Percentiles rank a stretch among this genome's conserved stretches.
phyloP scores from a whole-genome alignment of 2,113 vertebrate species.

The Hypomesus transpacificus region DNA sequence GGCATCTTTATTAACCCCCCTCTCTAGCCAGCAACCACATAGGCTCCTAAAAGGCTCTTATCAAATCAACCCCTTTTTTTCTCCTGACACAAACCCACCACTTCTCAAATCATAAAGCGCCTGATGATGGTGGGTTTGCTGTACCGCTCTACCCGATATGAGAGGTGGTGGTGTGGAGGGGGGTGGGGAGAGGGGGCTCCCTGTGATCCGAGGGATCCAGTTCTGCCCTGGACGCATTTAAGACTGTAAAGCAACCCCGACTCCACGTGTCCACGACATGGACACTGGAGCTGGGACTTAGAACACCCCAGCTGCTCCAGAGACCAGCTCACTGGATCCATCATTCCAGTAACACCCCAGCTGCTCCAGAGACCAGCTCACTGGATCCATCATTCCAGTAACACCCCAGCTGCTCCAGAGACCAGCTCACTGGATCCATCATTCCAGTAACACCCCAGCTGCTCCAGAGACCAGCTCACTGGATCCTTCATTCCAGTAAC shows the following conservation, averaged over 20 bases:
- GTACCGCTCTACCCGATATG: not conserved
- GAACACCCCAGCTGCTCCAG: not conserved
- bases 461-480: too few species aligned
- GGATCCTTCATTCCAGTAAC: too few species aligned
- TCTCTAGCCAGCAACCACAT: not conserved
- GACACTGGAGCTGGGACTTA: not conserved
- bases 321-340: too few species aligned
- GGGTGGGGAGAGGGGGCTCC: not conserved
- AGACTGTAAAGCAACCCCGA: too few species aligned
- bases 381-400: too few species aligned
- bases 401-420: too few species aligned
- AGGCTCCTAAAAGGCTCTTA: not conserved
- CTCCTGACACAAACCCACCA: not conserved
- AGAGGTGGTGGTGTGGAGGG: too few species aligned
- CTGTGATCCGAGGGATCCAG: not conserved
- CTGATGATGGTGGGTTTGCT: not conserved
- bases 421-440: too few species aligned
- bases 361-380: not conserved
- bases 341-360: too few species aligned
- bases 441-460: too few species aligned
- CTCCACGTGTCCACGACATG: too few species aligned
- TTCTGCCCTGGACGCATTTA: not conserved
- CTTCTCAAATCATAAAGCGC: slow-evolving; percentile 1
- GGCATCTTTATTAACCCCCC: not conserved
- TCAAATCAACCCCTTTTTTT: not conserved